Conservation (phyloP, 2,888 invertebrate species). For the Gymnocheta viridis region DNA sequence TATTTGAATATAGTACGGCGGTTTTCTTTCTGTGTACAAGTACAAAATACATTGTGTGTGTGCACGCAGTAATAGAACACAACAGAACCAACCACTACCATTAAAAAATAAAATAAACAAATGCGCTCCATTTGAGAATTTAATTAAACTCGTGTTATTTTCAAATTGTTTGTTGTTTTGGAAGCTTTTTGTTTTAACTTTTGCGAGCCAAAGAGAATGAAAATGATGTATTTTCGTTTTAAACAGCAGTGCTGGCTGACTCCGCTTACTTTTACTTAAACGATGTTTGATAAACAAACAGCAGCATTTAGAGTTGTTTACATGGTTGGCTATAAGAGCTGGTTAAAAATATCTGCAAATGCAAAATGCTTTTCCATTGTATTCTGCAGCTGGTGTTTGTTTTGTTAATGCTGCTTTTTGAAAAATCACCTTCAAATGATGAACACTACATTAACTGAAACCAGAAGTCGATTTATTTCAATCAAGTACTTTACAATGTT, state of each 20-base stretch:
- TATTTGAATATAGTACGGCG: too few relatives aligned
- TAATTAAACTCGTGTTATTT: conserved; percentile 48
- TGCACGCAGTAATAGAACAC: conserved; percentile 13
- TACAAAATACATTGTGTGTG: too few relatives aligned
- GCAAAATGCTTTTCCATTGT: conserved; percentile 11
- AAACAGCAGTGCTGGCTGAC: conserved; percentile 11
- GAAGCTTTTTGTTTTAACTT: neutral
- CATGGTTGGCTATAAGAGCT: conserved; percentile 1
- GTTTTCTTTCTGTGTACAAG: neutral
- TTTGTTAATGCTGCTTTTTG: conserved; percentile 45
- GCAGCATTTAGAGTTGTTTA: conserved; percentile 3
- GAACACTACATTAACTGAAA: conserved; percentile 11
- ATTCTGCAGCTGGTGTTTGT: conserved; percentile 8
- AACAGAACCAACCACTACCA: neutral
- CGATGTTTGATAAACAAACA: conserved; percentile 26
- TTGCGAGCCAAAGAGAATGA: neutral
- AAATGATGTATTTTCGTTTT: neutral
- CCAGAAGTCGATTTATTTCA: neutral
- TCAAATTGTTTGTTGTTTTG: neutral
- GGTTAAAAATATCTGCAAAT: conserved; percentile 19
- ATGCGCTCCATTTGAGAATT: conserved; percentile 53
- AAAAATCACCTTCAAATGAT: conserved; percentile 1
- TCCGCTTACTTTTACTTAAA: neutral
- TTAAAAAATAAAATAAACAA: conserved; percentile 5
- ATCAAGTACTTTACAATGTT: neutral